Percentiles rank a stretch among this genome's conserved stretches.
Conservation (phyloP, 1,140 invertebrate genomes). For the Cydia fagiglandana region DNA sequence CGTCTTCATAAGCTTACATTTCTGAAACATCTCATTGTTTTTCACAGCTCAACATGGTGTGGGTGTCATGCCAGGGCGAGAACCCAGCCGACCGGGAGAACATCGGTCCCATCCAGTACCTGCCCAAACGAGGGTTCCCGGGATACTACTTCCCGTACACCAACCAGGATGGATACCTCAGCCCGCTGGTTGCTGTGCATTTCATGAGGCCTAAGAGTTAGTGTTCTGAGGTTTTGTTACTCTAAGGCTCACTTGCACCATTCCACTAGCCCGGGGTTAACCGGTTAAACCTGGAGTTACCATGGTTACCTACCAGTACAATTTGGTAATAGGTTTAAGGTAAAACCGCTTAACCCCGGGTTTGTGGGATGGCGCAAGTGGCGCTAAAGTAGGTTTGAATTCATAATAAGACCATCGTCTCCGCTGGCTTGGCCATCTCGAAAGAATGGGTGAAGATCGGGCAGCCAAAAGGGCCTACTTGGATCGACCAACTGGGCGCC, state of each 20-base stretch:
- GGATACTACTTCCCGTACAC: conserved; percentile 89
- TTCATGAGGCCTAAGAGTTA: conserved; percentile 90
- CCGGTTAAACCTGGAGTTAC: no score
- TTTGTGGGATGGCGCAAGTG: no score
- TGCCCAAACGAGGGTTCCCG: conserved; percentile 87
- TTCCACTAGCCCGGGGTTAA: no score
- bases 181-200: conserved; percentile 92
- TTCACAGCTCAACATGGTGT: conserved; percentile 83
- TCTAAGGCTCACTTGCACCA: no score
- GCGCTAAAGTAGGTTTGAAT: not conserved
- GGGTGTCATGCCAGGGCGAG: conserved; percentile 93
- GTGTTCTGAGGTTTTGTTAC: conserved; percentile 42
- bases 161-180: conserved; percentile 90
- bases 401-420: no score
- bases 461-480: no score
- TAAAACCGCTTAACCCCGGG: no score
- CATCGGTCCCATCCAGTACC: conserved; percentile 90
- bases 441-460: no score
- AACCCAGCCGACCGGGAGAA: conserved; percentile 94
- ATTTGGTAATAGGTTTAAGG: no score
- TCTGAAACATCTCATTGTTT: not conserved
- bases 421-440: no score
- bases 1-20: not conserved
- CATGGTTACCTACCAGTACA: no score
- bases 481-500: no score